Conservation (phyloP, 2,113 vertebrate species). For the Lophotis ruficrista region DNA sequence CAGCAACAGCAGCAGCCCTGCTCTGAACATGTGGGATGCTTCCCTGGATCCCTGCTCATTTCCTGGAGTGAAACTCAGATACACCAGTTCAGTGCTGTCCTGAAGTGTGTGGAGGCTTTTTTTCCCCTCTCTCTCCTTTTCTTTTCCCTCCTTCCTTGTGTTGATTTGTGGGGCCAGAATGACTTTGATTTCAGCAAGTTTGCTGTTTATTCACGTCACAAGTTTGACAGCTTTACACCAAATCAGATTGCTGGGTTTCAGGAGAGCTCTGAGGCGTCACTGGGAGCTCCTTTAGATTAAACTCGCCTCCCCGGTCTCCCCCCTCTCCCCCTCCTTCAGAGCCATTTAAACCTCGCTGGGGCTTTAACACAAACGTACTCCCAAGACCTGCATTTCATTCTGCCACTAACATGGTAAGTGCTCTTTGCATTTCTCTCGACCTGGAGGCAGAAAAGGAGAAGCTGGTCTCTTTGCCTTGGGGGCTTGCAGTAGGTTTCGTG, state of each 20-base stretch:
- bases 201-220: slow-evolving; percentile 74
- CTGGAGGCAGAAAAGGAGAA: slow-evolving; percentile 1
- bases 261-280: slow-evolving; percentile 68
- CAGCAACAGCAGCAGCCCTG: slow-evolving; percentile 5
- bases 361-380: slow-evolving; percentile 70
- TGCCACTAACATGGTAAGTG: slow-evolving; percentile 82
- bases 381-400: slow-evolving; percentile 62
- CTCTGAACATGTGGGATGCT: slow-evolving; percentile 28
- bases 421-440: slow-evolving; percentile 36
- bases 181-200: slow-evolving; percentile 61
- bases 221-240: slow-evolving; percentile 78
- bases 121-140: background rate
- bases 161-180: slow-evolving; percentile 25
- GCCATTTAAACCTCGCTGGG: slow-evolving; percentile 75
- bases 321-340: slow-evolving; percentile 67
- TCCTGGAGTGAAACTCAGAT: slow-evolving; percentile 14
- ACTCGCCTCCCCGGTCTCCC: slow-evolving; percentile 74
- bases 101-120: slow-evolving; percentile 2
- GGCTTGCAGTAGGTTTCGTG: background rate
- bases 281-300: slow-evolving; percentile 74
- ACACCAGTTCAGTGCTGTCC: background rate
- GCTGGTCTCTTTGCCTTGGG: background rate
- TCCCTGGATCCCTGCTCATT: slow-evolving; percentile 3
- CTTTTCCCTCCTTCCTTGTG: slow-evolving; percentile 56
- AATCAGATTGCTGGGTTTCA: slow-evolving; percentile 76